These are phyloP conservation scores for Siniperca obscura DNA, from an alignment of 2,797 vertebrate genomes.

Conservation along the genomic window DNA sequence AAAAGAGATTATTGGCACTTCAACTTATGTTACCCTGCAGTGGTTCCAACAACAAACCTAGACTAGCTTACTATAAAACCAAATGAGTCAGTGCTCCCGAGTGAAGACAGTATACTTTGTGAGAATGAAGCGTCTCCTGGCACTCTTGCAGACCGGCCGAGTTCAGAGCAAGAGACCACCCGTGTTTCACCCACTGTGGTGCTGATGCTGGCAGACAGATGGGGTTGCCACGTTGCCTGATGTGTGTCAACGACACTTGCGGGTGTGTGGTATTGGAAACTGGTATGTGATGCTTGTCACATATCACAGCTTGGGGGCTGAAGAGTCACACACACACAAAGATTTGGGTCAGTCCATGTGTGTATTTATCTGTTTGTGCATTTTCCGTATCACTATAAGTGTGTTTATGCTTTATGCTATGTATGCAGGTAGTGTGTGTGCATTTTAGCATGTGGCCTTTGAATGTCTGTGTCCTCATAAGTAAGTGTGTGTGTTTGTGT, in stretches of 20 bases:
- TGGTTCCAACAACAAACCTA: slow-evolving; percentile 31
- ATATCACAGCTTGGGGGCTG: slow-evolving; percentile 42
- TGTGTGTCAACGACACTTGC: slow-evolving; percentile 60
- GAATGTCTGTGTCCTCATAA: slow-evolving; percentile 31
- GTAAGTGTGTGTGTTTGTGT: slow-evolving; percentile 43
- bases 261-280: slow-evolving; percentile 43
- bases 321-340: slow-evolving; percentile 29
- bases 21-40: slow-evolving; percentile 27
- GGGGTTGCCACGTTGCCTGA: slow-evolving; percentile 31
- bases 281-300: slow-evolving; percentile 51
- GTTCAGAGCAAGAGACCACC: slow-evolving; percentile 41
- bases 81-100: slow-evolving; percentile 30
- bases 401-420: slow-evolving; percentile 34
- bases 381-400: not conserved
- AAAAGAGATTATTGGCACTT: slow-evolving; percentile 54
- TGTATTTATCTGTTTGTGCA: slow-evolving; percentile 8
- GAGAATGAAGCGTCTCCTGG: slow-evolving; percentile 31
- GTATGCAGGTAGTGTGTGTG: slow-evolving; percentile 12
- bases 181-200: slow-evolving; percentile 28
- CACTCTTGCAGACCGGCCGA: not conserved
- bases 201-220: slow-evolving; percentile 65
- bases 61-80: slow-evolving; percentile 24
- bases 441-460: slow-evolving; percentile 45
- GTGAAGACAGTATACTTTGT: slow-evolving; percentile 14
- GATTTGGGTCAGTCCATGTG: slow-evolving; percentile 32